Evolutionary conservation across 2,888 invertebrate species (phyloP).

Genomic region (Brachypalpus laphriformis): DNA sequence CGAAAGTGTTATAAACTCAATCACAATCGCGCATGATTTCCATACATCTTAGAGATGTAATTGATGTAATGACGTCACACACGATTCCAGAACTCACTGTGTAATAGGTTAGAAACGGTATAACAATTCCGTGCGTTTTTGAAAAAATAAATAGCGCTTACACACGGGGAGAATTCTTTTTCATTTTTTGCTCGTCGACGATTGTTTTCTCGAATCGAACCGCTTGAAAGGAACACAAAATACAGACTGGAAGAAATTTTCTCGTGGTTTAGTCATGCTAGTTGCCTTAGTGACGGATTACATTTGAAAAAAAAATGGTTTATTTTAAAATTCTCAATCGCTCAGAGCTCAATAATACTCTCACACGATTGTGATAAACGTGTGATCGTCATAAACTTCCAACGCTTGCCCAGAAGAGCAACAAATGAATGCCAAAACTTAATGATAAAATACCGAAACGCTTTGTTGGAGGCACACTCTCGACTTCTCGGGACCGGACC

Average conservation of each 20-base stretch:
- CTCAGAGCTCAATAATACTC: constrained; percentile 4
- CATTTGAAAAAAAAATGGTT: constrained; percentile 25
- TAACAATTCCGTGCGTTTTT: constrained; percentile 23
- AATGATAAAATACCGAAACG: constrained; percentile 22
- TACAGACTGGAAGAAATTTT: constrained; percentile 53
- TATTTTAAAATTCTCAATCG: constrained; percentile 55
- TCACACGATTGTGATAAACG: constrained; percentile 24
- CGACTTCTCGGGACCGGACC: background rate
- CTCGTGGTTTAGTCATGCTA: constrained; percentile 6
- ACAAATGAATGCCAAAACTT: constrained; percentile 4
- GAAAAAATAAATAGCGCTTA: background rate
- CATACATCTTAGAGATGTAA: constrained; percentile 25
- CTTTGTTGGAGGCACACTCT: constrained; percentile 28
- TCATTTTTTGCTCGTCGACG: background rate
- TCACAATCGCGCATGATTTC: constrained; percentile 26
- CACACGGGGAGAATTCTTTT: background rate
- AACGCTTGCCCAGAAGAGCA: constrained; percentile 68
- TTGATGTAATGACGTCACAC: constrained; percentile 51
- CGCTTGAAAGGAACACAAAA: constrained; percentile 38
- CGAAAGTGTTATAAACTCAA: constrained; percentile 1
- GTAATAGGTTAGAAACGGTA: constrained; percentile 59
- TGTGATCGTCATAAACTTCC: constrained; percentile 67
- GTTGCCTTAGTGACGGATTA: constrained; percentile 47
- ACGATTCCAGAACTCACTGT: constrained; percentile 19
- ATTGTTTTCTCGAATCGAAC: constrained; percentile 29